These are phyloP conservation scores for Rhagonycha lutea DNA, from an alignment of 2,888 invertebrate genomes.

Conservation along the genomic window DNA sequence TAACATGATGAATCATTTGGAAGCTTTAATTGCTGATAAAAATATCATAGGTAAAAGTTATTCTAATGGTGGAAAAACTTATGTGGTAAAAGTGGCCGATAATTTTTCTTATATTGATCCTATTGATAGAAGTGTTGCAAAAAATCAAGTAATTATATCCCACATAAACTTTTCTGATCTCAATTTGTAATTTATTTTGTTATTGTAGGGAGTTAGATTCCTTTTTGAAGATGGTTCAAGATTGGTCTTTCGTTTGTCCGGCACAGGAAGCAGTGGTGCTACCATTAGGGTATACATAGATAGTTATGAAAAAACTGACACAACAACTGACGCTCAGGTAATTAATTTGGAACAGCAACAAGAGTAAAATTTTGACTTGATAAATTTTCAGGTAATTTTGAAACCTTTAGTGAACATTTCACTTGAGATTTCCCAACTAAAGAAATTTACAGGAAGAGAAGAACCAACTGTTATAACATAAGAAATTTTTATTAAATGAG, in stretches of 20 bases:
- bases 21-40: slow-evolving; percentile 66
- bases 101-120: slow-evolving; percentile 97
- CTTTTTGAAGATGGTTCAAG: slow-evolving; percentile 95
- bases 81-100: slow-evolving; percentile 80
- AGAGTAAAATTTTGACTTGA: not conserved
- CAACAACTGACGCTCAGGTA: slow-evolving; percentile 66
- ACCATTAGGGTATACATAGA: slow-evolving; percentile 96
- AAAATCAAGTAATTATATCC: slow-evolving; percentile 71
- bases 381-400: slow-evolving; percentile 63
- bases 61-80: slow-evolving; percentile 66
- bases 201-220: slow-evolving; percentile 85
- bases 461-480: slow-evolving; percentile 96
- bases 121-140: slow-evolving; percentile 87
- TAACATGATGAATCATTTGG: slow-evolving; percentile 85
- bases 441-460: slow-evolving; percentile 83
- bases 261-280: slow-evolving; percentile 97
- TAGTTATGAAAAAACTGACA: slow-evolving; percentile 82
- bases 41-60: slow-evolving; percentile 67
- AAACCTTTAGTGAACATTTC: slow-evolving; percentile 89
- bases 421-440: slow-evolving; percentile 79
- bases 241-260: slow-evolving; percentile 91
- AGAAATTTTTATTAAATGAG: not conserved
- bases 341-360: slow-evolving; percentile 10
- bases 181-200: not conserved
- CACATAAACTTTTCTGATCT: not conserved